phyloP scores from a whole-genome alignment of 2,888 invertebrate genomes.

The Cenopis cana region DNA sequence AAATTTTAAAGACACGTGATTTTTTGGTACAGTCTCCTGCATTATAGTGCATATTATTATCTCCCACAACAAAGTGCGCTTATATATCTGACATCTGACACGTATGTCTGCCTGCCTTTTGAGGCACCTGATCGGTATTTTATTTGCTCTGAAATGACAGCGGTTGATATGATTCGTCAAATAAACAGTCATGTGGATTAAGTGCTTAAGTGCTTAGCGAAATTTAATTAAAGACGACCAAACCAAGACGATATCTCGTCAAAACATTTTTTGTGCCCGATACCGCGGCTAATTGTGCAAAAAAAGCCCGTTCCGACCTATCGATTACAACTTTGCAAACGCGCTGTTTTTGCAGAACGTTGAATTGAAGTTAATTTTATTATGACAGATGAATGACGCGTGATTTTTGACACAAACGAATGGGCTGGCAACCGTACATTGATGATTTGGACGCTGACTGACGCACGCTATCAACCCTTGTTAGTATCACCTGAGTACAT shows the following conservation, averaged over 20 bases:
- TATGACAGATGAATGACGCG: slow-evolving; percentile 28
- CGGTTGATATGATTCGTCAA: too few species aligned
- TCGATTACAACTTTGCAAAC: slow-evolving; percentile 36
- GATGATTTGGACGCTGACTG: slow-evolving; percentile 8
- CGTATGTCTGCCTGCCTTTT: too few species aligned
- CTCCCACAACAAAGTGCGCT: too few species aligned
- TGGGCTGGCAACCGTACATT: slow-evolving; percentile 23
- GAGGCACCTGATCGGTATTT: too few species aligned
- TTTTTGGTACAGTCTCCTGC: too few species aligned
- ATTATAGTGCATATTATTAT: too few species aligned
- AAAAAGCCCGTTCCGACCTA: slow-evolving; percentile 39
- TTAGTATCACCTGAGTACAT: slow-evolving; percentile 6
- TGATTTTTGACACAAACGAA: slow-evolving; percentile 30
- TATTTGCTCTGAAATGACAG: too few species aligned
- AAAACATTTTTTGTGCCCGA: slow-evolving; percentile 36
- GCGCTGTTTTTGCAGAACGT: slow-evolving; percentile 34
- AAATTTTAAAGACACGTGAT: too few species aligned
- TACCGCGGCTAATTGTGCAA: slow-evolving; percentile 42
- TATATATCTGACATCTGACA: too few species aligned
- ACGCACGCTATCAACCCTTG: slow-evolving; percentile 14
- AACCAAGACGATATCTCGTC: slow-evolving; percentile 35
- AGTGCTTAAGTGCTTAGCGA: slow-evolving; percentile 28
- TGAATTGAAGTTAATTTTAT: slow-evolving; percentile 32
- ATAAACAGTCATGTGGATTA: too few species aligned
- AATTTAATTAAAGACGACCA: slow-evolving; percentile 38